Evolutionary conservation across 2,888 invertebrate genomes (phyloP), one percentile per base, ranked within the genome.

Genomic region (Serrognathus titanus): DNA sequence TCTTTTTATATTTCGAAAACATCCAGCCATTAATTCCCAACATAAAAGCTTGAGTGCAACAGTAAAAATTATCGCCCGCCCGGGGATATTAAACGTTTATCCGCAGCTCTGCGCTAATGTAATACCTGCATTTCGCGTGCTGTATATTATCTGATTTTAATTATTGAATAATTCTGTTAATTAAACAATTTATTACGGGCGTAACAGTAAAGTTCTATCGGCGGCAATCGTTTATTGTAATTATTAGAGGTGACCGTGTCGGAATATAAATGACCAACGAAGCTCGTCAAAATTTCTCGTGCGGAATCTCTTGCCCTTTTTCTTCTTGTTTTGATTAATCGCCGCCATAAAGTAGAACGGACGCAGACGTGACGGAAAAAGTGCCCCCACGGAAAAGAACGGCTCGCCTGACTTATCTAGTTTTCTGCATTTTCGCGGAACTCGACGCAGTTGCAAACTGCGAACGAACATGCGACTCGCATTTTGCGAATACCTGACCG

Each of bases 401-500:
- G 45, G 16, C 24, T 10, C 13, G 24, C 24, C 12, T 43, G 13
- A 43, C 43, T 43, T 43, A 43, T 43, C 43, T 43, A 43, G 43
- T 43, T 43, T 43, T 43, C 43, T 43, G 20, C 20, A 43, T 43
- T 43, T 43, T 43, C 43, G 43, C 43, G 43, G 43, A 43, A 43
- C 43, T 43, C 40, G 40, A 40, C 20, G 16, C 43, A 4, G 43
- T 43, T 11, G 43, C 43, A 54, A 54, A 54, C 49, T 54, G 54
- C 54, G 49, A 49, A 38, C 24, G 37, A 48, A 54, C 54, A 54
- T 54, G 54, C 54, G 45, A 54, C 41, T 54, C 56, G 52, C 56
- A 56, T 56, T 56, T 56, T 51, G 56, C 51, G 46, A 56, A 56
- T 56, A 48, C 48, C 43, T 56, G 46, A 16, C 48, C 56, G 56